Conservation (phyloP, 2,113 vertebrate species). For the Ahaetulla prasina region DNA sequence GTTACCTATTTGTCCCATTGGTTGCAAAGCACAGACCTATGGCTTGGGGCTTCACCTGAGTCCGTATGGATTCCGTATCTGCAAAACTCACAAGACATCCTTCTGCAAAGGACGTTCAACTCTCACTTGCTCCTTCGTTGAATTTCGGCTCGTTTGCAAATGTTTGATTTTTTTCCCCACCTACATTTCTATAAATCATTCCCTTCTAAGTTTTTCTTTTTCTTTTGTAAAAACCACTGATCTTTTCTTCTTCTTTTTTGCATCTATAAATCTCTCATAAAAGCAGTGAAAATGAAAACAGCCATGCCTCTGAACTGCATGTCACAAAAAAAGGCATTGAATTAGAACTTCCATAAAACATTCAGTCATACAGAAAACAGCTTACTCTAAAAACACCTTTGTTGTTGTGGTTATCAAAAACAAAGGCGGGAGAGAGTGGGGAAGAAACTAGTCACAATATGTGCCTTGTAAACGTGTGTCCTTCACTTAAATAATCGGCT, state of each 20-base stretch:
- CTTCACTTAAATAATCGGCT: conserved; percentile 42
- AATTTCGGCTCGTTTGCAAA: not conserved
- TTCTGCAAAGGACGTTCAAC: not conserved
- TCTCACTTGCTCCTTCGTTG: not conserved
- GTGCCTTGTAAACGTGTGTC: conserved; percentile 69
- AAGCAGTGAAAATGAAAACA: not conserved
- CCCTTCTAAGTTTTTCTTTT: conserved; percentile 12
- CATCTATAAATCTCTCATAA: conserved; percentile 32
- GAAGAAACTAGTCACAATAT: conserved; percentile 58
- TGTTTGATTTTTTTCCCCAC: not conserved
- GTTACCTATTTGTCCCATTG: not conserved
- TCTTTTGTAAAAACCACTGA: conserved; percentile 34
- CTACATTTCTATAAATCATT: conserved; percentile 17
- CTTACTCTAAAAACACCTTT: conserved; percentile 47
- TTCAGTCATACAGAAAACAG: conserved; percentile 36
- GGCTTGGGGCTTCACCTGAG: not conserved
- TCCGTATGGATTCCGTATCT: not conserved
- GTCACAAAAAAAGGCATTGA: not conserved
- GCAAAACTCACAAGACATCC: not conserved
- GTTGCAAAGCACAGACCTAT: not conserved
- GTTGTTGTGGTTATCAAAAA: conserved; percentile 43
- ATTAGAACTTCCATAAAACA: conserved; percentile 26
- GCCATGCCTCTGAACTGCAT: not conserved
- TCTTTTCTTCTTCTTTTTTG: conserved; percentile 8
- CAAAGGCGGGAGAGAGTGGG: not conserved